These are phyloP conservation scores for Gadopsis bispinosus DNA, from an alignment of 2,797 vertebrate genomes.

Conservation along the genomic window DNA sequence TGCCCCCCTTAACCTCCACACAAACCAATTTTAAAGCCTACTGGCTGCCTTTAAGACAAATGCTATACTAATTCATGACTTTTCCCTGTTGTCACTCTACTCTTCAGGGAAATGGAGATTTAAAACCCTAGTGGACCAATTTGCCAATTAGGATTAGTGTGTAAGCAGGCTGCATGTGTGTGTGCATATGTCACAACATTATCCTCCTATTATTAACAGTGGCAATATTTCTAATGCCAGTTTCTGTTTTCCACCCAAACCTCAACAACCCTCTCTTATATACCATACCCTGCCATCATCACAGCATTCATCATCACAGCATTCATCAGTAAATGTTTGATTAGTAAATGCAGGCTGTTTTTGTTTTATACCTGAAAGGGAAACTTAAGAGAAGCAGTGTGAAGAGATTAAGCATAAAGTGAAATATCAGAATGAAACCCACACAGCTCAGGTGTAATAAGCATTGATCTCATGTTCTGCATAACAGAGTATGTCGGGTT, in stretches of 20 bases:
- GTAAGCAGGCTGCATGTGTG: slow-evolving; percentile 26
- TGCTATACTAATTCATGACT: slow-evolving; percentile 31
- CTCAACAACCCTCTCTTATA: not conserved
- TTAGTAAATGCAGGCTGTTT: slow-evolving; percentile 17
- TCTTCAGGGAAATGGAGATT: slow-evolving; percentile 47
- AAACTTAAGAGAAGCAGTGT: not conserved
- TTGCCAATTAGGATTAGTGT: slow-evolving; percentile 42
- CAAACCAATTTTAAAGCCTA: slow-evolving; percentile 38
- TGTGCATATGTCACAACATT: slow-evolving; percentile 37
- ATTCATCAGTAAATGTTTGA: slow-evolving; percentile 28
- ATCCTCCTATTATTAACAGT: slow-evolving; percentile 33
- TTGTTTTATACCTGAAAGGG: slow-evolving; percentile 15
- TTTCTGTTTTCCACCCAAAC: slow-evolving; percentile 43
- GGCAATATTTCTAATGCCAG: slow-evolving; percentile 50
- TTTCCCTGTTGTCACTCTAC: slow-evolving; percentile 33
- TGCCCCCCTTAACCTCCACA: slow-evolving; percentile 28
- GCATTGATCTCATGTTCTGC: slow-evolving; percentile 46
- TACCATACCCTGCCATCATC: not conserved
- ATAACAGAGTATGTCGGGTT: slow-evolving; percentile 30
- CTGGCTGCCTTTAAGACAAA: slow-evolving; percentile 38
- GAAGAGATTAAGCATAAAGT: not conserved
- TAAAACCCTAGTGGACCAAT: slow-evolving; percentile 36
- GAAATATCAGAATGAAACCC: slow-evolving; percentile 18
- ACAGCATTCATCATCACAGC: slow-evolving; percentile 11
- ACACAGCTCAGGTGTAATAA: slow-evolving; percentile 14